Base-by-base conservation (phyloP, 2,113 vertebrate species). In the Pachyramphus minor region DNA sequence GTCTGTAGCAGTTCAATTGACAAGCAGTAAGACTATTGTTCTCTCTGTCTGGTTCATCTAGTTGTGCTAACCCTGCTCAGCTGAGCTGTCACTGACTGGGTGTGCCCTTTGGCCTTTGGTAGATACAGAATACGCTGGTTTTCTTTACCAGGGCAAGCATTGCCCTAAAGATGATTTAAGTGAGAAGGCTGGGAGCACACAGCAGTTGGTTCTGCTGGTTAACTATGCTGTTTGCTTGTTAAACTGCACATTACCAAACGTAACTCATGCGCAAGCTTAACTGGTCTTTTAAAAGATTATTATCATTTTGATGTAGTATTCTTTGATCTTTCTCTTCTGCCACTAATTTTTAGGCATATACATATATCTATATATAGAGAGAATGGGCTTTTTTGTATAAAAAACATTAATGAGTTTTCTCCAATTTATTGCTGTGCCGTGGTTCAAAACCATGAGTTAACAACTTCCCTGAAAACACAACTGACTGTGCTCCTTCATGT, bases 21-120 rank as follows among this genome's bases (percentile, higher is more conserved):
- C 68, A 78, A 78, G 88, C 68, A 64, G 42, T 90, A 78, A 81
- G 82, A 33, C 44, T 80, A 27, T 74, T 96, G 85, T 95, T 92
- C 47, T 80, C 12, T 76, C 49, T 49, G 28, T 47, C 11, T 25
- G 64, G 83, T 55, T 93, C 42, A 35, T 86, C 84, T 71, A 84
- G 37, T 47, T 67, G 45, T 67, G 56, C 74, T 84, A 71, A 67
- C 56, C 35, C 63, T 58, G 53, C 71, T 64, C 47, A 77, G 47
- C 30, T 55, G 23, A 60, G 68, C 91, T 90, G 52, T 78, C 64
- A 68, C 69, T 93, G 83, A 50, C 83, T 59, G 86, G 80, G 79
- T 68, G 86, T 87, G 72, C 44, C 82, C 35, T 68, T 20, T 67
- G 56, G 87, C 84, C 79, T 79, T 45, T 42, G 45, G 30, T 10